Evolutionary conservation across 2,888 invertebrate species (phyloP), one percentile per base, ranked within the genome.

Genomic region (Pristionchus japonicus): DNA sequence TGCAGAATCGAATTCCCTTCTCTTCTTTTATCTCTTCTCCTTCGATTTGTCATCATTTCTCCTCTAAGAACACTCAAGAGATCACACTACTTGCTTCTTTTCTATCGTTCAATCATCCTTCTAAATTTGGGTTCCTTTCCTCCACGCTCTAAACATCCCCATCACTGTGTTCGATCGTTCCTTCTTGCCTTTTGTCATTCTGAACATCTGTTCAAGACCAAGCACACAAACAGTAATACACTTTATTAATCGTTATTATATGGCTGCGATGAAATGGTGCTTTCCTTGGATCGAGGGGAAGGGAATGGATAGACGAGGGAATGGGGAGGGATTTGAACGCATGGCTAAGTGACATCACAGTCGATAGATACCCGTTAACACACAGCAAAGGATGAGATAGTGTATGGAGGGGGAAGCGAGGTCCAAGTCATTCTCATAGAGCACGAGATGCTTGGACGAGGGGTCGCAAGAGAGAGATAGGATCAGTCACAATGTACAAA

Each of bases 181-280:
- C 27, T 47, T 47, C 43, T 27, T 47, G 40, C 4, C 77, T 13
- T 7, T 43, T 77, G 57, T 15, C n/a, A 57, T 57, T 3, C 4
- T 17, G n/a, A n/a, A 13, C 57, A 43, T 20, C 6, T 57, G 57
- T 13, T 11, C 47, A 34, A 77, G n/a, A 4, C 23, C 23, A 74
- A 74, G 37, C n/a, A 77, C 77, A 77, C 43, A 47, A 77, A 77
- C 77, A 77, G 37, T 47, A 77, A 77, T 27, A 77, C 27, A 27
- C 77, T 77, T 77, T 77, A 77, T 77, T 77, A 77, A 47, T 77
- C 77, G 77, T 77, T 77, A 77, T 77, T 77, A 77, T 43, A 77
- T 77, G 77, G 77, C 43, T 37, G 37, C 3, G 43, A 77, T 47
- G 77, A 47, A 77, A 47, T 77, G 77, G 43, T n/a, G 23, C 34